Evolutionary conservation across 2,888 invertebrate genomes (phyloP).

Genomic region (Temnothorax unifasciatus): DNA sequence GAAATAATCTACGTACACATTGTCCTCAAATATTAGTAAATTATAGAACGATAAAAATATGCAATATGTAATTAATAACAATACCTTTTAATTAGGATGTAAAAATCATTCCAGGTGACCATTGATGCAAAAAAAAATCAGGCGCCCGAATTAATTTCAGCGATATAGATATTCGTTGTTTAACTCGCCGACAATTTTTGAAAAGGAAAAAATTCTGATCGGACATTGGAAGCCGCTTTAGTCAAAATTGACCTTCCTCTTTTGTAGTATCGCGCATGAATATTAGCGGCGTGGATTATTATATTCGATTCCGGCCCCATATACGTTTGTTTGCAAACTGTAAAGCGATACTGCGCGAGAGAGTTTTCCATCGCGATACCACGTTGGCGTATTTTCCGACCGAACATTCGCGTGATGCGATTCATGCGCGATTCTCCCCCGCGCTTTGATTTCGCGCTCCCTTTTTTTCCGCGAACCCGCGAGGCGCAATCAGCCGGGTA

Average conservation of each 20-base stretch:
- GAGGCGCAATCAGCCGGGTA: constrained; percentile 35
- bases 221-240: not conserved
- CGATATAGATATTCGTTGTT: not conserved
- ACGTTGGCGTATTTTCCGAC: constrained; percentile 29
- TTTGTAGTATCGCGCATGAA: not conserved
- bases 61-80: too few relatives aligned
- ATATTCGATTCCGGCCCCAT: not conserved
- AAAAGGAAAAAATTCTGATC: not conserved
- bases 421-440: constrained; percentile 10
- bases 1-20: too few relatives aligned
- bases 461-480: not conserved
- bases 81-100: too few relatives aligned
- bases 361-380: constrained; percentile 6
- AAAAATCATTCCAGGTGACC: too few relatives aligned
- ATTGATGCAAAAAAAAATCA: too few relatives aligned
- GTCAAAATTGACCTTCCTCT: not conserved
- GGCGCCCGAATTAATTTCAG: not conserved
- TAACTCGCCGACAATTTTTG: not conserved
- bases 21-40: too few relatives aligned
- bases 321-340: constrained; percentile 32
- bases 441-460: not conserved
- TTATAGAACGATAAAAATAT: too few relatives aligned
- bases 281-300: constrained; percentile 22
- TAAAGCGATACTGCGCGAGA: constrained; percentile 9
- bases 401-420: constrained; percentile 45